Conservation (phyloP, 2,888 invertebrate genomes). For the Siphonodentalium dalli region DNA sequence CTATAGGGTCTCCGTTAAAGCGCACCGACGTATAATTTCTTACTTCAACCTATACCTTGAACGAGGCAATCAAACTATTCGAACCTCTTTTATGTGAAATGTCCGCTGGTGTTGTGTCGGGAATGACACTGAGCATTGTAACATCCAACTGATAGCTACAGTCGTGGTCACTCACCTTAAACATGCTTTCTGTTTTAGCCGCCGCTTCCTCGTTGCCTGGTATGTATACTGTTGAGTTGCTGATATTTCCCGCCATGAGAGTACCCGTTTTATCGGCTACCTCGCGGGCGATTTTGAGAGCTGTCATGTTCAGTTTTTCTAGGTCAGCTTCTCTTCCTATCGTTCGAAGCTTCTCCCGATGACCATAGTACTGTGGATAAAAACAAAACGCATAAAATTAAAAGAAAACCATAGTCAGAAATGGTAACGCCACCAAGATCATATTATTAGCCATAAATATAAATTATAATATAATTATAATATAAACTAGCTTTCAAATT, state of each 20-base stretch:
- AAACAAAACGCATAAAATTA: neutral
- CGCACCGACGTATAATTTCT: too few relatives aligned
- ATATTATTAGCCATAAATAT: too few relatives aligned
- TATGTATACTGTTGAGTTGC: conserved; percentile 50
- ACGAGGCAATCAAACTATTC: too few relatives aligned
- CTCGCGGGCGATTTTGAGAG: conserved; percentile 54
- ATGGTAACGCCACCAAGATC: neutral
- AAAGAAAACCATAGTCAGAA: neutral
- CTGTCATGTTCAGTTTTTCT: conserved; percentile 48
- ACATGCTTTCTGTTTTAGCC: conserved; percentile 40
- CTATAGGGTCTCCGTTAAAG: too few relatives aligned
- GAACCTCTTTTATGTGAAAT: too few relatives aligned
- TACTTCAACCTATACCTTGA: too few relatives aligned
- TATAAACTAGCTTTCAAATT: too few relatives aligned
- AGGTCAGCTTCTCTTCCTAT: conserved; percentile 54
- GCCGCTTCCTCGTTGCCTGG: conserved; percentile 34
- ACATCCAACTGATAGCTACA: too few relatives aligned
- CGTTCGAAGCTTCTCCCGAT: conserved; percentile 53
- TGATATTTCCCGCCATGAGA: conserved; percentile 60
- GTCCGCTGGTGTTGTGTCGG: too few relatives aligned
- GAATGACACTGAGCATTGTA: too few relatives aligned
- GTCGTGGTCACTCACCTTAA: conserved; percentile 42
- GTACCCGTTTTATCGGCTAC: conserved; percentile 57
- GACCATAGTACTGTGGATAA: conserved; percentile 56
- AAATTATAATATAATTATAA: too few relatives aligned